phyloP scores from a whole-genome alignment of 2,888 invertebrate genomes.

The Seira ritae region DNA sequence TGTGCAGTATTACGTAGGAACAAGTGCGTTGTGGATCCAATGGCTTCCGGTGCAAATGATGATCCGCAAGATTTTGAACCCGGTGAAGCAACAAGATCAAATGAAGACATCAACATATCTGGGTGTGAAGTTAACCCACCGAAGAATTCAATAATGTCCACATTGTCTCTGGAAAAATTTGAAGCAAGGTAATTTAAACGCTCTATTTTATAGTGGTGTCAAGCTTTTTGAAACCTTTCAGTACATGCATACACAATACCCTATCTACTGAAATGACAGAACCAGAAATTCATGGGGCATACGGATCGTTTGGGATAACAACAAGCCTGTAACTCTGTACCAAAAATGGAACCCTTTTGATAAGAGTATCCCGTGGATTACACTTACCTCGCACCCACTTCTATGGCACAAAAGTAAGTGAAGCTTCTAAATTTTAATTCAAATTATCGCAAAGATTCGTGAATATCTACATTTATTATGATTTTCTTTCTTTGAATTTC shows the following conservation, averaged over 20 bases:
- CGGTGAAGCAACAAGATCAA: constrained; percentile 24
- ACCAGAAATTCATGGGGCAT: constrained; percentile 85
- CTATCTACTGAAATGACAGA: too few species aligned
- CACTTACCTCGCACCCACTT: constrained; percentile 88
- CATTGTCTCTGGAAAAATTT: constrained; percentile 78
- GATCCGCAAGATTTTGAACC: constrained; percentile 25
- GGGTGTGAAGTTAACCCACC: constrained; percentile 69
- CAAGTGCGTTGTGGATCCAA: constrained; percentile 42
- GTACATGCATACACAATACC: too few species aligned
- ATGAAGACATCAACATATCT: constrained; percentile 38
- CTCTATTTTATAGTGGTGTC: too few species aligned
- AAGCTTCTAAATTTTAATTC: too few species aligned
- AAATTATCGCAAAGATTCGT: too few species aligned
- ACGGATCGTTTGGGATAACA: constrained; percentile 86
- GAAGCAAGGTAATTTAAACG: constrained; percentile 80
- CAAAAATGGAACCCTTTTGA: constrained; percentile 92
- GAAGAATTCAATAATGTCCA: constrained; percentile 77
- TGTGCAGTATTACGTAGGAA: constrained; percentile 67
- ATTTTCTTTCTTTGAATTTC: too few species aligned
- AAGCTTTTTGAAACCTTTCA: too few species aligned
- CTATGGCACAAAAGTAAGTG: constrained; percentile 82
- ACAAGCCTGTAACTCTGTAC: constrained; percentile 81
- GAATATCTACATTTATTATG: too few species aligned
- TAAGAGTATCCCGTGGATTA: constrained; percentile 86
- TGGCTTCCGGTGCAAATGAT: constrained; percentile 20